Percentiles rank a stretch among this genome's conserved stretches.
Conservation (phyloP, 2,888 invertebrate genomes). For the Clanis bilineata region DNA sequence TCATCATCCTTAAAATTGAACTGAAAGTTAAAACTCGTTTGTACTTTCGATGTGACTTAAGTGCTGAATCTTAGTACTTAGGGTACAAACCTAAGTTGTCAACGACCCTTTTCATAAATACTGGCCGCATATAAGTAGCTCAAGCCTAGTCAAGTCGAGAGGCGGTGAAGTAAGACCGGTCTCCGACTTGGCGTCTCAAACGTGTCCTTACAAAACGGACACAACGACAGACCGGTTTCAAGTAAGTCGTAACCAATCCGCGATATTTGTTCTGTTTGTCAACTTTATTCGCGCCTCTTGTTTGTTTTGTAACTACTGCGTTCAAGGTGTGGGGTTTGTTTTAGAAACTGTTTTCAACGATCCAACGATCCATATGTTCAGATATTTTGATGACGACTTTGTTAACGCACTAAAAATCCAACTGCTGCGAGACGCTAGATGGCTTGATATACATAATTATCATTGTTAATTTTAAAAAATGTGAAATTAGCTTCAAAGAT, state of each 20-base stretch:
- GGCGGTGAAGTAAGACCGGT: conserved; percentile 2
- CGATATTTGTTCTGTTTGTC: background rate
- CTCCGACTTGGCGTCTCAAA: background rate
- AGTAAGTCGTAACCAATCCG: background rate
- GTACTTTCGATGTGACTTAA: too few relatives aligned
- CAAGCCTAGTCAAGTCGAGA: conserved; percentile 1
- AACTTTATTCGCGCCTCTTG: background rate
- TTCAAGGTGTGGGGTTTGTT: background rate
- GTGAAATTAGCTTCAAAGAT: too few relatives aligned
- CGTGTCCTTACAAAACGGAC: conserved; percentile 1
- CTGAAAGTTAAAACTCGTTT: too few relatives aligned
- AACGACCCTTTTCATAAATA: background rate
- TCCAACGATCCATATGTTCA: too few relatives aligned
- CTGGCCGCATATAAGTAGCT: background rate
- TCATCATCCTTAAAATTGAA: too few relatives aligned
- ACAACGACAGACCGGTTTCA: background rate
- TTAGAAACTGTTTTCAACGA: background rate
- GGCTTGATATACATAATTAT: too few relatives aligned
- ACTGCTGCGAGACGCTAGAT: too few relatives aligned
- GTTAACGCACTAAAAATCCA: too few relatives aligned
- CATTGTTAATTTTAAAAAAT: too few relatives aligned
- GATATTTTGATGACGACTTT: too few relatives aligned
- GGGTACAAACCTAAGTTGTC: background rate
- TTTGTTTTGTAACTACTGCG: background rate
- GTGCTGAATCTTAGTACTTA: too few relatives aligned